A percentile compares a stretch with the other conserved stretches of the same genome.
phyloP scores from a whole-genome alignment of 2,888 invertebrate species.

The Germaria angustata region DNA sequence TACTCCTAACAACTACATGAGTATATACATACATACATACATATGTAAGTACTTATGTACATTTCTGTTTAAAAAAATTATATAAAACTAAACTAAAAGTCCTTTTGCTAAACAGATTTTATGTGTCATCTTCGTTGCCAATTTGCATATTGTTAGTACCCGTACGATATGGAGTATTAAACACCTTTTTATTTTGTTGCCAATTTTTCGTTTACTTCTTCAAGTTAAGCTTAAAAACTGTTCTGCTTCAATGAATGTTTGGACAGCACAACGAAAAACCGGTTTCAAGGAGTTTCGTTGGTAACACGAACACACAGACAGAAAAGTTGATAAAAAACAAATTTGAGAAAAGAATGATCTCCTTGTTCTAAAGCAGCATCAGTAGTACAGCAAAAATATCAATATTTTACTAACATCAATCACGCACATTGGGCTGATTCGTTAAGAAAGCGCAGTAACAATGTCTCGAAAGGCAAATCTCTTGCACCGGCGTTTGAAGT shows the following conservation, averaged over 20 bases:
- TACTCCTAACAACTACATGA: too few species aligned
- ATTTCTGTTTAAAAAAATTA: too few species aligned
- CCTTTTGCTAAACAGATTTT: conserved; percentile 35
- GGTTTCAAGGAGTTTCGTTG: conserved; percentile 63
- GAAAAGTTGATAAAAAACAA: conserved; percentile 28
- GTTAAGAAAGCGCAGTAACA: too few species aligned
- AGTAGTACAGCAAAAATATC: conserved; percentile 27
- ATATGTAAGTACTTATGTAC: too few species aligned
- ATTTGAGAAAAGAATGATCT: conserved; percentile 41
- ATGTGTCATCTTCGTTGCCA: conserved; percentile 2
- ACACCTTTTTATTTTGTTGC: conserved; percentile 35
- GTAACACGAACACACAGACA: conserved; percentile 31
- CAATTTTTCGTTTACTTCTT: conserved; percentile 27
- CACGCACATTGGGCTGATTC: too few species aligned
- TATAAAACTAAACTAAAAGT: neutral
- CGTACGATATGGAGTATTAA: neutral
- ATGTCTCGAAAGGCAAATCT: too few species aligned
- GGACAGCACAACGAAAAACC: conserved; percentile 51
- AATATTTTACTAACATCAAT: conserved; percentile 6
- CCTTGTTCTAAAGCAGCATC: conserved; percentile 55
- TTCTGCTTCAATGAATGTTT: conserved; percentile 51
- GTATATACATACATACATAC: too few species aligned
- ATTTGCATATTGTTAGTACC: conserved; percentile 37
- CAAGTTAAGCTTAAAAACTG: conserved; percentile 37
- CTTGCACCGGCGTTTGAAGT: too few species aligned